Evolutionary conservation across 2,888 invertebrate genomes (phyloP).

Genomic region (Phalera bucephala): DNA sequence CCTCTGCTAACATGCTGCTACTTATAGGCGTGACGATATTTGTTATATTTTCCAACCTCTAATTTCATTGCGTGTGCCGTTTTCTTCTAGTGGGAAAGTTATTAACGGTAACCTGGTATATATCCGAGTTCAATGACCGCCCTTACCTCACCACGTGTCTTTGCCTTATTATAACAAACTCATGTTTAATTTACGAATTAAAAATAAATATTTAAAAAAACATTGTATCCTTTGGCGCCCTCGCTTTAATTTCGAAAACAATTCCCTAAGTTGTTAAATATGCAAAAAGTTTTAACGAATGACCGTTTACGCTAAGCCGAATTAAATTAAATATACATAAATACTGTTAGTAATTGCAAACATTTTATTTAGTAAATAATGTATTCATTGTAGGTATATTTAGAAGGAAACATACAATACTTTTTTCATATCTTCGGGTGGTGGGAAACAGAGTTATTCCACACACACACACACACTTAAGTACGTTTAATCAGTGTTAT

Average conservation of each 20-base stretch:
- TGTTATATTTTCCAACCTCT: neutral
- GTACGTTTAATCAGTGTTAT: too few relatives aligned
- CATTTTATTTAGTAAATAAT: too few relatives aligned
- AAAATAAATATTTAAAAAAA: neutral
- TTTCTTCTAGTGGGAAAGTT: slow-evolving; percentile 51
- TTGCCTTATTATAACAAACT: slow-evolving; percentile 17
- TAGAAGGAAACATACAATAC: too few relatives aligned
- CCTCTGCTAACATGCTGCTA: too few relatives aligned
- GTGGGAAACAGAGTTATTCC: too few relatives aligned
- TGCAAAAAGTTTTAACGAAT: slow-evolving; percentile 54
- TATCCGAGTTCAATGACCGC: slow-evolving; percentile 68
- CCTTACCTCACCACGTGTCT: slow-evolving; percentile 58
- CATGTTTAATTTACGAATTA: slow-evolving; percentile 28
- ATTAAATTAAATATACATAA: too few relatives aligned
- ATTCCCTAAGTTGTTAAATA: slow-evolving; percentile 35
- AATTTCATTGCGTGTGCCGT: slow-evolving; percentile 41
- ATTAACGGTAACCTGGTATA: slow-evolving; percentile 57
- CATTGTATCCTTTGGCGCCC: neutral
- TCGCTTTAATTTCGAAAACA: slow-evolving; percentile 1
- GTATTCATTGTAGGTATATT: too few relatives aligned
- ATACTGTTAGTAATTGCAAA: too few relatives aligned
- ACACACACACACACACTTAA: too few relatives aligned
- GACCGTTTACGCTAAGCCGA: slow-evolving; percentile 41
- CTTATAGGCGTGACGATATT: too few relatives aligned
- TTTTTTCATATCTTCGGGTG: too few relatives aligned